These are phyloP conservation scores for Strix aluco DNA, from an alignment of 2,113 vertebrate species.

Conservation along the genomic window DNA sequence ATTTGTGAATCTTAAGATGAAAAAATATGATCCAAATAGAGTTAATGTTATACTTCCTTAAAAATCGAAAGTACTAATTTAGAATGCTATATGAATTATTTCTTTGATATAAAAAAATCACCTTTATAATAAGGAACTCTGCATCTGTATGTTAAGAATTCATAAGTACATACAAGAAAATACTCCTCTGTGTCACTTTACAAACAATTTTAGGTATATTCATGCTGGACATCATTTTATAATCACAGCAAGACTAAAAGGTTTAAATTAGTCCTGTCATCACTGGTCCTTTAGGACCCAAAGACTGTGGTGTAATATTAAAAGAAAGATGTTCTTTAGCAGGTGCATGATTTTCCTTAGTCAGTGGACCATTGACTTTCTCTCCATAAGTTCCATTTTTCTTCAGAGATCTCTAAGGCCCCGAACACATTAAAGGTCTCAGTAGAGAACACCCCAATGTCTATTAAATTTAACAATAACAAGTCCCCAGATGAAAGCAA, in stretches of 20 bases:
- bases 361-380: slow-evolving; percentile 26
- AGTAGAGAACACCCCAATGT: slow-evolving; percentile 52
- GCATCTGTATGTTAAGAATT: background rate
- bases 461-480: slow-evolving; percentile 68
- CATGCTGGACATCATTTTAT: background rate
- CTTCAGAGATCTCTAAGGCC: slow-evolving; percentile 28
- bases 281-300: background rate
- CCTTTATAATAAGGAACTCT: background rate
- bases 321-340: slow-evolving; percentile 25
- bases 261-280: background rate
- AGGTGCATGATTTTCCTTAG: slow-evolving; percentile 27
- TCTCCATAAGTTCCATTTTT: slow-evolving; percentile 46
- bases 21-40: background rate
- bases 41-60: background rate
- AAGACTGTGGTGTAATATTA: background rate
- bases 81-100: background rate
- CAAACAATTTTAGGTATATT: background rate
- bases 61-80: background rate
- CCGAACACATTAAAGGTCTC: slow-evolving; percentile 36
- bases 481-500: slow-evolving; percentile 59
- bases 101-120: background rate
- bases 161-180: background rate
- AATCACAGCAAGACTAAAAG: background rate
- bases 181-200: background rate
- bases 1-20: background rate